Conservation (phyloP, 2,113 vertebrate genomes). For the Pedionomus torquatus region DNA sequence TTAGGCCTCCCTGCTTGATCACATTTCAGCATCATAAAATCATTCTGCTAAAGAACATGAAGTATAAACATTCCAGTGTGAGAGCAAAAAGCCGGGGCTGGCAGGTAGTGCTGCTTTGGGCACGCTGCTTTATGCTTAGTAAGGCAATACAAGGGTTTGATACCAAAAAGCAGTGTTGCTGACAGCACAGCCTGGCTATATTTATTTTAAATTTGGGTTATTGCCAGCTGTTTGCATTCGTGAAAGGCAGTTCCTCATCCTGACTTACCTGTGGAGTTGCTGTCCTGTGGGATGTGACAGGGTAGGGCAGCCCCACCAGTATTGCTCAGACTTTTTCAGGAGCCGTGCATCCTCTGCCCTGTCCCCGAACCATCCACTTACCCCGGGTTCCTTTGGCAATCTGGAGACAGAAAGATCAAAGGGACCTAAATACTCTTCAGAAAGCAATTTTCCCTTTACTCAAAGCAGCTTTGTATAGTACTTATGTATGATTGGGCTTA, state of each 20-base stretch:
- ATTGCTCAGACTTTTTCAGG: neutral
- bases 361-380: neutral
- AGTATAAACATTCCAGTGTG: neutral
- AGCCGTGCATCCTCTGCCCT: neutral
- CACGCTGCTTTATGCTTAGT: neutral
- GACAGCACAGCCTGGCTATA: neutral
- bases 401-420: slow-evolving; percentile 8
- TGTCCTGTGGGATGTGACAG: neutral
- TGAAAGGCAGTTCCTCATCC: neutral
- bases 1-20: neutral
- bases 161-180: neutral
- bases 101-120: neutral
- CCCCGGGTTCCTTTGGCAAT: neutral
- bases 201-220: neutral
- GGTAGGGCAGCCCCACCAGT: neutral
- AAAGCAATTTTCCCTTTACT: slow-evolving; percentile 17
- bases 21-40: neutral
- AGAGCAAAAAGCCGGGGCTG: neutral
- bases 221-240: neutral
- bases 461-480: slow-evolving; percentile 1
- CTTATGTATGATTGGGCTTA: neutral
- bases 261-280: neutral
- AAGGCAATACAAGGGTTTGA: neutral
- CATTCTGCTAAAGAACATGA: neutral
- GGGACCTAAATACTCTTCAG: neutral